Conservation (phyloP, 2,888 invertebrate species). For the Eurois occulta region DNA sequence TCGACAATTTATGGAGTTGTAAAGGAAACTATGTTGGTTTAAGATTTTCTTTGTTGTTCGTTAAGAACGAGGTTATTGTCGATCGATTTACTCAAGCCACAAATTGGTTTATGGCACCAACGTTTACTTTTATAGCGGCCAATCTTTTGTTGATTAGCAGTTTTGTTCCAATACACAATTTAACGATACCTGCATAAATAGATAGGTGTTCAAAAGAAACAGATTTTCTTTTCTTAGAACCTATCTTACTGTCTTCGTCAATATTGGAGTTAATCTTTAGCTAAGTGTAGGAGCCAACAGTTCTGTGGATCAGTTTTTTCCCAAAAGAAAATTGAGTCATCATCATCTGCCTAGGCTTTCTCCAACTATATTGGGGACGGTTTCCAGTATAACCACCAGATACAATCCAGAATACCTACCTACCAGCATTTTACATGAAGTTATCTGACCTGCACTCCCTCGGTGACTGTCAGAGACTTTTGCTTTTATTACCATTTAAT, state of each 20-base stretch:
- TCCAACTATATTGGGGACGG: neutral
- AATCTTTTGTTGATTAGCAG: constrained; percentile 21
- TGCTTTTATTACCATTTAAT: neutral
- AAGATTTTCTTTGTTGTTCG: constrained; percentile 45
- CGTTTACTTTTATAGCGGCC: constrained; percentile 19
- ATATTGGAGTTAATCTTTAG: neutral
- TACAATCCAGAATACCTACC: neutral
- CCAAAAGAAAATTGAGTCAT: neutral
- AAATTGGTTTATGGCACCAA: constrained; percentile 12
- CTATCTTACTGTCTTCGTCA: neutral
- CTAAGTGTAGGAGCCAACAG: neutral
- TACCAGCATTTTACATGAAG: neutral
- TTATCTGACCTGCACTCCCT: neutral
- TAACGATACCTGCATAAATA: neutral
- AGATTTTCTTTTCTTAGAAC: neutral
- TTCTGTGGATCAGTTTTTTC: neutral
- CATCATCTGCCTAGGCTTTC: neutral
- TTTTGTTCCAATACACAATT: constrained; percentile 6
- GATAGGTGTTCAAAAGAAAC: neutral
- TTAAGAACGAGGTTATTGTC: constrained; percentile 36
- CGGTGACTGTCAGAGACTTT: neutral
- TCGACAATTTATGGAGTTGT: constrained; percentile 34
- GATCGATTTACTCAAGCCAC: constrained; percentile 12
- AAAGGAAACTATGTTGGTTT: constrained; percentile 27
- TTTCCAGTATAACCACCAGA: neutral